These are phyloP conservation scores for Sebastiscus tertius DNA, from an alignment of 2,797 vertebrate species.

Conservation along the genomic window DNA sequence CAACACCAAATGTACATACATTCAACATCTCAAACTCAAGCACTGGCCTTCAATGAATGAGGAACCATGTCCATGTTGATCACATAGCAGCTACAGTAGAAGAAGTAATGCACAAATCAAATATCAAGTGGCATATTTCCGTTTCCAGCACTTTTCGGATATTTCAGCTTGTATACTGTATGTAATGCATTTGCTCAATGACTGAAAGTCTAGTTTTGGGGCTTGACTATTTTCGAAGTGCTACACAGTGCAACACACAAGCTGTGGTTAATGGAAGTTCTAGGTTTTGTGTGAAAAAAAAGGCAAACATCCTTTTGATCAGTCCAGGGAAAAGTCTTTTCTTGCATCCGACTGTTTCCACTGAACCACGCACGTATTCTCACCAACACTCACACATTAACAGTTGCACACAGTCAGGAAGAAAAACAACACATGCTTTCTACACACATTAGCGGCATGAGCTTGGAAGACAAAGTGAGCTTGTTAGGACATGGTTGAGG, in stretches of 20 bases:
- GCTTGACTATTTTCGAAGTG: conserved; percentile 24
- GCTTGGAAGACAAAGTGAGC: conserved; percentile 87
- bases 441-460: conserved; percentile 71
- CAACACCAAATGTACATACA: conserved; percentile 59
- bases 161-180: conserved; percentile 37
- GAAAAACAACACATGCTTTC: conserved; percentile 63
- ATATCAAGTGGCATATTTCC: conserved; percentile 39
- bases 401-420: conserved; percentile 67
- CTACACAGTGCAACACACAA: conserved; percentile 55
- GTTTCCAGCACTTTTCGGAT: conserved; percentile 52
- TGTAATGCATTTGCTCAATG: conserved; percentile 23
- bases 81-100: conserved; percentile 57
- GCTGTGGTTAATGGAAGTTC: conserved; percentile 61
- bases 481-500: conserved; percentile 76
- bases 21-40: conserved; percentile 66
- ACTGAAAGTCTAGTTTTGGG: conserved; percentile 31
- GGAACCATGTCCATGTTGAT: conserved; percentile 39
- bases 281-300: conserved; percentile 60
- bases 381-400: conserved; percentile 58
- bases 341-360: conserved; percentile 66
- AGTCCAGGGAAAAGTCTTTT: conserved; percentile 60
- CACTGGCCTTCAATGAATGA: conserved; percentile 43
- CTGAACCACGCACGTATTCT: conserved; percentile 41
- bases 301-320: conserved; percentile 65
- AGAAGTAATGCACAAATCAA: conserved; percentile 51